Evolutionary conservation across 1,140 invertebrate genomes (phyloP).

Genomic region (roundworm (Caenorhabditis elegans)): WBcel235 BX284605.5:6146001-6146500

Average conservation of each 20-base stretch:
- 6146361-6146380: neutral
- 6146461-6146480: slow-evolving; percentile 5
- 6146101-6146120: slow-evolving; percentile 24
- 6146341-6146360: neutral
- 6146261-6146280: slow-evolving; percentile 12
- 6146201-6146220: slow-evolving; percentile 40
- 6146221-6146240: slow-evolving; percentile 36
- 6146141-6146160: neutral
- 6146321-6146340: slow-evolving; percentile 37
- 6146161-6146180: slow-evolving; percentile 33
- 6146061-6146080: slow-evolving; percentile 39
- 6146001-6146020: neutral
- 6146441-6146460: slow-evolving; percentile 12
- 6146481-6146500: slow-evolving; percentile 9
- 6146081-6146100: slow-evolving; percentile 44
- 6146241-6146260: neutral
- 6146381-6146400: slow-evolving; percentile 1
- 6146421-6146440: slow-evolving; percentile 20
- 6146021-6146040: slow-evolving; percentile 7
- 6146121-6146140: slow-evolving; percentile 22
- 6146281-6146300: neutral
- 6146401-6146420: slow-evolving; percentile 4
- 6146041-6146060: neutral
- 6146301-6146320: neutral
- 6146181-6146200: slow-evolving; percentile 12